Conservation (phyloP, 2,888 invertebrate species). For the Mythimna pallens region DNA sequence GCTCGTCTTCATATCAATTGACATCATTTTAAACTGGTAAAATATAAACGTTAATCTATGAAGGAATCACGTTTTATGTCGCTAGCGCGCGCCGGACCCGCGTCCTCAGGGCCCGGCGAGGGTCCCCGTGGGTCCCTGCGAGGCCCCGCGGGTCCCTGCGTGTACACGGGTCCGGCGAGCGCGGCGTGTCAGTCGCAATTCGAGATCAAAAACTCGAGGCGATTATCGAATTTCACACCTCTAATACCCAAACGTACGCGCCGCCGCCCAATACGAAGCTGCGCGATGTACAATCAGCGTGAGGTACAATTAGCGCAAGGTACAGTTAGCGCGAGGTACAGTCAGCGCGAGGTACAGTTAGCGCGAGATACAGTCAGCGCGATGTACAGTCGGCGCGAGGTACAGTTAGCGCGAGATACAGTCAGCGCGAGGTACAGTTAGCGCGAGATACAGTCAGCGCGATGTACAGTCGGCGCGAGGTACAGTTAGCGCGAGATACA, state of each 20-base stretch:
- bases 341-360: background rate
- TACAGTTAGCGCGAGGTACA: background rate
- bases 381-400: background rate
- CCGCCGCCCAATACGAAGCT: constrained; percentile 10
- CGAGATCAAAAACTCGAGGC: constrained; percentile 84
- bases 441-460: background rate
- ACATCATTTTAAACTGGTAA: constrained; percentile 84
- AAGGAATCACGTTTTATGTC: constrained; percentile 78
- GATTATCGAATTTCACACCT: constrained; percentile 61
- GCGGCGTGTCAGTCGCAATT: constrained; percentile 75
- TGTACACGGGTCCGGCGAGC: constrained; percentile 29
- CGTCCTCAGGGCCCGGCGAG: constrained; percentile 13
- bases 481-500: background rate
- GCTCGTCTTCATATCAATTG: constrained; percentile 80
- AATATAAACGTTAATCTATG: constrained; percentile 84
- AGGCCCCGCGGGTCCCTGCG: too few relatives aligned
- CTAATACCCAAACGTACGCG: constrained; percentile 61
- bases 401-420: background rate
- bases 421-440: background rate
- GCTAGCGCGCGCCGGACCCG: constrained; percentile 38
- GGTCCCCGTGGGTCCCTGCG: too few relatives aligned
- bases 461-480: background rate
- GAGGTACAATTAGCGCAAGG: background rate
- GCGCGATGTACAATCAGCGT: background rate
- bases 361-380: background rate